phyloP scores from a whole-genome alignment of 1,140 invertebrate species.

The Colletes latitarsis region DNA sequence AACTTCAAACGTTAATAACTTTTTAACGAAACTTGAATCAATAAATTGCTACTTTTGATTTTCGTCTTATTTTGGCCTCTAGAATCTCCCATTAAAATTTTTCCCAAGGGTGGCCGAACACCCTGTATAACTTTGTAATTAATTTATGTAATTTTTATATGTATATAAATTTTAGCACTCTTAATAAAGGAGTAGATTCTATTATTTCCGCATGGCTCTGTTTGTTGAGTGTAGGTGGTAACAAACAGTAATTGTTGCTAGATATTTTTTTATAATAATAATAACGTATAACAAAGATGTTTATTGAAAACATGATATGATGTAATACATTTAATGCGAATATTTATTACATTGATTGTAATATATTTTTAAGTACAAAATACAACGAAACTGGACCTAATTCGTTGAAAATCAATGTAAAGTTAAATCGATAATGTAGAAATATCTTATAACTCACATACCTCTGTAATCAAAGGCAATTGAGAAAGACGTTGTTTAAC shows the following conservation, averaged over 20 bases:
- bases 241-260: not conserved
- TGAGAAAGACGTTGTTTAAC: slow-evolving; percentile 21
- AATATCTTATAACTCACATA: slow-evolving; percentile 6
- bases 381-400: not conserved
- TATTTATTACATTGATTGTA: slow-evolving; percentile 22
- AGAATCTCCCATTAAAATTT: too few relatives aligned
- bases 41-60: too few relatives aligned
- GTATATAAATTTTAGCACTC: too few relatives aligned
- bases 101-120: too few relatives aligned
- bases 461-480: slow-evolving; percentile 18
- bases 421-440: not conserved
- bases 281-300: slow-evolving; percentile 18
- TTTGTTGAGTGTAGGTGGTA: not conserved
- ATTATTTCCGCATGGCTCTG: not conserved
- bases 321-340: slow-evolving; percentile 24
- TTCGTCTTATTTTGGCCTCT: too few relatives aligned
- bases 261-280: not conserved
- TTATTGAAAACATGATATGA: slow-evolving; percentile 14
- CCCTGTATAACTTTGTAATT: too few relatives aligned
- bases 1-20: too few relatives aligned
- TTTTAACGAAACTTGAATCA: too few relatives aligned
- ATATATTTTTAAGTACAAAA: slow-evolving; percentile 46
- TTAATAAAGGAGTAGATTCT: too few relatives aligned
- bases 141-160: too few relatives aligned
- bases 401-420: slow-evolving; percentile 9